Evolutionary conservation across 2,113 vertebrate genomes (phyloP).

Genomic region (Strix aluco): DNA sequence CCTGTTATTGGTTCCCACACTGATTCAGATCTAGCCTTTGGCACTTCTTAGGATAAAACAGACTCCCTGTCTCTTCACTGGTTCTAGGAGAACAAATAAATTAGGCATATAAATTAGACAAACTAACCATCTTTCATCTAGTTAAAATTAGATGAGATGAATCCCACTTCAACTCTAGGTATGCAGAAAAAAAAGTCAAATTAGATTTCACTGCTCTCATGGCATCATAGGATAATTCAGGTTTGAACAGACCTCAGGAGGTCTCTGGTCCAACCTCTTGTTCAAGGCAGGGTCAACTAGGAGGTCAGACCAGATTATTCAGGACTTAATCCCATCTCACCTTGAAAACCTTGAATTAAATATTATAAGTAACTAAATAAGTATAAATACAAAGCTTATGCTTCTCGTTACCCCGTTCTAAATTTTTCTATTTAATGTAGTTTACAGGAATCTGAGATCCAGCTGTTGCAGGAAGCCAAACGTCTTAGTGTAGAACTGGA

Average conservation of each 20-base stretch:
- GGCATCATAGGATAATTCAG: background rate
- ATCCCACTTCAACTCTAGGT: background rate
- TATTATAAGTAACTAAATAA: background rate
- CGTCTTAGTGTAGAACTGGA: constrained; percentile 73
- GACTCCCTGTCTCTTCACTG: background rate
- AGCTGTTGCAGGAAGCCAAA: constrained; percentile 83
- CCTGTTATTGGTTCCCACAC: background rate
- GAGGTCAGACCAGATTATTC: background rate
- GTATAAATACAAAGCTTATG: background rate
- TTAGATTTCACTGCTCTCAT: background rate
- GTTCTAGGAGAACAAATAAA: background rate
- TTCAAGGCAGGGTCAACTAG: background rate
- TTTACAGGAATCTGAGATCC: constrained; percentile 84
- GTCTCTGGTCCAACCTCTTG: background rate
- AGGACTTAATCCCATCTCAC: background rate
- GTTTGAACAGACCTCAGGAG: background rate
- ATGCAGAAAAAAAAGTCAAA: background rate
- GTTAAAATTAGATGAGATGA: background rate
- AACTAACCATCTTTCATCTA: background rate
- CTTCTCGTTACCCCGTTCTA: background rate
- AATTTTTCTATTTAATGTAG: constrained; percentile 62
- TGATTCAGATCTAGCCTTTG: background rate
- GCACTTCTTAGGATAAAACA: background rate
- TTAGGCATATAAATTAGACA: background rate
- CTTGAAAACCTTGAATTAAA: background rate